Conservation (phyloP, 1,140 invertebrate genomes). For the Drosophila elegans region DNA sequence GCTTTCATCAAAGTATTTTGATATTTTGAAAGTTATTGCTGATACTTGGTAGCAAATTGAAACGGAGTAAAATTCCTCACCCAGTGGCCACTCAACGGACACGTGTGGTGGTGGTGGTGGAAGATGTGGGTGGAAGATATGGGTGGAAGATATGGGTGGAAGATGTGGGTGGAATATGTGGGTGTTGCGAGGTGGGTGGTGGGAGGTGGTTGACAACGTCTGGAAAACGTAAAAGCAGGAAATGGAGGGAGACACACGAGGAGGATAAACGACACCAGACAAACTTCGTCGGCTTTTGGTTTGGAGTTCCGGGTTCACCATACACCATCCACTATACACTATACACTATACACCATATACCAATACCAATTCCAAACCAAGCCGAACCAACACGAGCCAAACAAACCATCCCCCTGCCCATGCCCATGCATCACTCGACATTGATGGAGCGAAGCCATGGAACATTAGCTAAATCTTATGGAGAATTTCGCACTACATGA, state of each 20-base stretch:
- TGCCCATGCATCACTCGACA: conserved; percentile 39
- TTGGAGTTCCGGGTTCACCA: conserved; percentile 31
- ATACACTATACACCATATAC: too few relatives aligned
- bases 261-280: conserved; percentile 44
- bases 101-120: conserved; percentile 20
- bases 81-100: conserved; percentile 12
- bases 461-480: conserved; percentile 73
- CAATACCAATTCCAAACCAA: neutral
- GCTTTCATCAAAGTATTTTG: conserved; percentile 4
- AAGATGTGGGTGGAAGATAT: neutral
- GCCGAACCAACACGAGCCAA: neutral
- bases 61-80: neutral
- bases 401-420: neutral
- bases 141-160: too few relatives aligned
- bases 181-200: neutral
- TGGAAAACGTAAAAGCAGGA: conserved; percentile 19
- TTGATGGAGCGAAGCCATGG: conserved; percentile 68
- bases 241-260: neutral
- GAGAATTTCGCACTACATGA: conserved; percentile 55
- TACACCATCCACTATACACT: neutral
- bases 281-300: conserved; percentile 28
- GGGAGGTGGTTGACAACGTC: conserved; percentile 23
- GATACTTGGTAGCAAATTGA: conserved; percentile 11
- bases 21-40: conserved; percentile 14
- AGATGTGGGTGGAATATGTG: neutral